Evolutionary conservation across 2,797 vertebrate species (phyloP), one percentile per base, ranked within the genome.

Genomic region (Lagodon rhomboides): DNA sequence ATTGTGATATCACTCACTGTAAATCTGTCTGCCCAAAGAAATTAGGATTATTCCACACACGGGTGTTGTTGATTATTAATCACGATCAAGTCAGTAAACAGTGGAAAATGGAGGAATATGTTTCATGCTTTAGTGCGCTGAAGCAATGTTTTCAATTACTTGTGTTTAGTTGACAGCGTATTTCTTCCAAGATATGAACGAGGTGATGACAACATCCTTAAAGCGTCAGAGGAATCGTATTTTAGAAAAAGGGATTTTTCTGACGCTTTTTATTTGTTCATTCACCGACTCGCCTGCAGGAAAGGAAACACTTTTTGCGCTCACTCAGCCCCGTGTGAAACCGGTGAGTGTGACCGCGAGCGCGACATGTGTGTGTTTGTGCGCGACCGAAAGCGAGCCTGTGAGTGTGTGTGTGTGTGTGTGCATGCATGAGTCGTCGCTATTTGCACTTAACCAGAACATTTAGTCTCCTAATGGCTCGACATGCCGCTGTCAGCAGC

Each of bases 371-470:
- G 93, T 93, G 88, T 85, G 87, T 92, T 47, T 69, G 12, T 82
- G 70, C 56, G 68, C 56, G 43, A 73, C 44, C 76, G 62, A 55
- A 76, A 90, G 86, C 5, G 75, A 81, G 90, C 89, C 90, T 90
- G 84, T 90, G 87, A 92, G 88, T 91, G 91, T 1, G 6, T 80
- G 7, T 91, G 91, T 1, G 6, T 80, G 6, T 85, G 73, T 85
- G 92, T 94, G 86, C 61, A 84, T 70, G 51, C 60, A 58, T 38
- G 72, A 92, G 91, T 88, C 83, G 70, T 84, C 87, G 75, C 70
- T 87, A 94, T 95, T 96, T 95, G 93, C 94, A 92, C 93, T 90
- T 87, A 91, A 92, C 87, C 83, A 12, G 91, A 94, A 91, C 90
- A 90, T 94, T 95, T 84, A 92, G 89, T 88, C 55, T 90, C 86